Percentiles rank a stretch among this genome's conserved stretches.
These are phyloP conservation scores for Mesorhabditis belari DNA, from an alignment of 2,888 invertebrate species.

Conservation along the genomic window DNA sequence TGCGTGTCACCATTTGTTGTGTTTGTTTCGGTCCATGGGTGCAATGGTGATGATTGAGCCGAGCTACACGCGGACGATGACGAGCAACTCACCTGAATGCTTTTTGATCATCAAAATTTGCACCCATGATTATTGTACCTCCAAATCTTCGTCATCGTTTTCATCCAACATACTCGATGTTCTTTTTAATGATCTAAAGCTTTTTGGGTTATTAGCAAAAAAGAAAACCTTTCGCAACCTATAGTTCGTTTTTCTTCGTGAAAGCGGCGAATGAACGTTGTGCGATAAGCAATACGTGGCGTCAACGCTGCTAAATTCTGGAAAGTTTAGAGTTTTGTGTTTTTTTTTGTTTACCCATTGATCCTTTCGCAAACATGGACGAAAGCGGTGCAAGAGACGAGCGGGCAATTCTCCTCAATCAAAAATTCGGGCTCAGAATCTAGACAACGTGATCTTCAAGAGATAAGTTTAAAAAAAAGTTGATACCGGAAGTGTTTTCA, in stretches of 20 bases:
- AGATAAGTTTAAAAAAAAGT: no score
- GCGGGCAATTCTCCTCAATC: background rate
- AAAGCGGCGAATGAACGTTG: background rate
- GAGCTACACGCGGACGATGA: no score
- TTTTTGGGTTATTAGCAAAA: background rate
- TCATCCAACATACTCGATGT: background rate
- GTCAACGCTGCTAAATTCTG: background rate
- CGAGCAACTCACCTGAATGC: no score
- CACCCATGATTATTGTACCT: background rate
- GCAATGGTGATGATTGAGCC: background rate
- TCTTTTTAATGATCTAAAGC: background rate
- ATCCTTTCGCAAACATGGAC: background rate
- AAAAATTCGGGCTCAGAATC: background rate
- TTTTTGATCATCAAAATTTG: no score
- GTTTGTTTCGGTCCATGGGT: background rate
- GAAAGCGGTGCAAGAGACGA: background rate
- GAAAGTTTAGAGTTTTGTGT: background rate
- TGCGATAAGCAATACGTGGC: background rate
- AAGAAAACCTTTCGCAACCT: background rate
- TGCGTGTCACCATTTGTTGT: background rate
- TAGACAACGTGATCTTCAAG: no score
- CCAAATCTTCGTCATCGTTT: background rate
- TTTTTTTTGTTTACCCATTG: background rate
- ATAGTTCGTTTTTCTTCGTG: background rate
- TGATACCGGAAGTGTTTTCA: background rate